A percentile compares a stretch with the other conserved stretches of the same genome.
Conservation (phyloP, 2,888 invertebrate species). For the Amiota minor region DNA sequence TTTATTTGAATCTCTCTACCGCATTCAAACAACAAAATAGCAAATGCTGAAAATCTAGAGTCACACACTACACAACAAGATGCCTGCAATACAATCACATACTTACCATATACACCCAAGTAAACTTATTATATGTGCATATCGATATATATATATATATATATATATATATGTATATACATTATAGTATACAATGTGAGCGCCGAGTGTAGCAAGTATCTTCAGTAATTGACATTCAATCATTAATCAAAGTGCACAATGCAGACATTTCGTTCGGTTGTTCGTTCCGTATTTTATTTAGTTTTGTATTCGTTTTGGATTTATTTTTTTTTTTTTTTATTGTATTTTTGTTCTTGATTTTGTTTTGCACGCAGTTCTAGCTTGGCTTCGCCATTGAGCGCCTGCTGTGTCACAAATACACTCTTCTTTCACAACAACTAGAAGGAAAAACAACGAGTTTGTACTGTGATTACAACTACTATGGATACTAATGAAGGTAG, state of each 20-base stretch:
- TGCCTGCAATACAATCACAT: not conserved
- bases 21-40: constrained; percentile 10
- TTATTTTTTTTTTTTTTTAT: not conserved
- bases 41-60: constrained; percentile 4
- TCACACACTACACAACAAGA: not conserved
- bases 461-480: not conserved
- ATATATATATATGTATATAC: constrained; percentile 32
- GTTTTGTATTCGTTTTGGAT: constrained; percentile 51
- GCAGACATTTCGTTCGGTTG: constrained; percentile 67
- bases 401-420: constrained; percentile 38
- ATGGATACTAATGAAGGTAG: constrained; percentile 2
- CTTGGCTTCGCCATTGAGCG: constrained; percentile 38
- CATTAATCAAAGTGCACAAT: constrained; percentile 74
- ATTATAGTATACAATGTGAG: constrained; percentile 34
- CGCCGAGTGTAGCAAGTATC: constrained; percentile 48
- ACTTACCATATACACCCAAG: too few relatives aligned
- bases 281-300: constrained; percentile 57
- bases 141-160: constrained; percentile 3
- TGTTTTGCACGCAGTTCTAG: constrained; percentile 14
- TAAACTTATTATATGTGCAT: not conserved
- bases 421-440: not conserved
- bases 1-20: constrained; percentile 6
- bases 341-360: constrained; percentile 36
- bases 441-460: not conserved
- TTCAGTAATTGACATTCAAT: constrained; percentile 73